Percentiles rank a stretch among this genome's conserved stretches.
phyloP scores from a whole-genome alignment of 2,888 invertebrate genomes.

The Pycnomerus fuliginosus region DNA sequence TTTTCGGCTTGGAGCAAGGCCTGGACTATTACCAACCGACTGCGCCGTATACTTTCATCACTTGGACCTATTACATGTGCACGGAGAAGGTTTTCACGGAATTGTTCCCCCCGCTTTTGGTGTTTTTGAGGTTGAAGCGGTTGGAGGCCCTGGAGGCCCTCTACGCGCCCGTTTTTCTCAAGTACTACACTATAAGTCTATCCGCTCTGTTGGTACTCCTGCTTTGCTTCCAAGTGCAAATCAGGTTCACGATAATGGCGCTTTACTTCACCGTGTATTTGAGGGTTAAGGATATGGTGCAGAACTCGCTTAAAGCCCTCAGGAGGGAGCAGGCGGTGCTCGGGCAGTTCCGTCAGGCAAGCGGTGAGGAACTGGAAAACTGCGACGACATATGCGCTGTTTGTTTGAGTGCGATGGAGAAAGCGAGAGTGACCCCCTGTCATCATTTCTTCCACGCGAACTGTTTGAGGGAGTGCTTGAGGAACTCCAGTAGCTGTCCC shows the following conservation, averaged over 20 bases:
- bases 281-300: conserved; percentile 62
- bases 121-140: conserved; percentile 60
- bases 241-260: conserved; percentile 60
- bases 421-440: conserved; percentile 75
- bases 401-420: conserved; percentile 68
- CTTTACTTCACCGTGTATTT: conserved; percentile 68
- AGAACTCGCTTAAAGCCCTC: conserved; percentile 58
- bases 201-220: conserved; percentile 60
- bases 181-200: conserved; percentile 59
- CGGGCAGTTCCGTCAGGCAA: conserved; percentile 65
- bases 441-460: conserved; percentile 79
- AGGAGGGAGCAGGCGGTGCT: conserved; percentile 62
- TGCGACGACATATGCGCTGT: conserved; percentile 80
- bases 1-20: conserved; percentile 74
- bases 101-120: conserved; percentile 61
- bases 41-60: conserved; percentile 63
- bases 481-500: conserved; percentile 68
- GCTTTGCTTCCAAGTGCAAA: conserved; percentile 59
- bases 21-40: conserved; percentile 73
- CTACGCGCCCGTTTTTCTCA: conserved; percentile 67
- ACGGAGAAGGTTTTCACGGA: conserved; percentile 73
- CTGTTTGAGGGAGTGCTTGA: conserved; percentile 73
- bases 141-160: conserved; percentile 72
- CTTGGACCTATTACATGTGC: conserved; percentile 69
- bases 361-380: conserved; percentile 63